These are phyloP conservation scores for Diacarnus erythraeanus DNA, from an alignment of 37 sponge, comb jelly and placozoan species.

Conservation along the genomic window DNA sequence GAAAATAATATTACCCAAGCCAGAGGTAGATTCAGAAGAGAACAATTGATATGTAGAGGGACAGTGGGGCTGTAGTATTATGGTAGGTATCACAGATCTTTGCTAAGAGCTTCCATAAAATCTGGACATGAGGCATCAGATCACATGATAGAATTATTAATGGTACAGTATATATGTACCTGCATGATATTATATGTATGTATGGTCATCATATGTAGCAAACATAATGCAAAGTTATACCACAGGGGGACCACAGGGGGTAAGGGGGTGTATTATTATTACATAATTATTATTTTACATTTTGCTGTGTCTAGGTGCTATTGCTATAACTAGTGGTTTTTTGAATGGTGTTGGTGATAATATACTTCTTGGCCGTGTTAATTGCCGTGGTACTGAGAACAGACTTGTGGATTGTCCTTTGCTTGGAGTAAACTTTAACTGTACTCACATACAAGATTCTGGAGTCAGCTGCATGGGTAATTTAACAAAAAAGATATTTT, in stretches of 20 bases:
- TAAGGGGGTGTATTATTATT: too few relatives aligned
- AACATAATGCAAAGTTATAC: constrained; percentile 2
- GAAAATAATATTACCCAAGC: too few relatives aligned
- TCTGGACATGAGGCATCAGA: constrained; percentile 20
- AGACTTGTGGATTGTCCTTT: not conserved
- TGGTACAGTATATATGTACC: too few relatives aligned
- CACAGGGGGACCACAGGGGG: constrained; percentile 22
- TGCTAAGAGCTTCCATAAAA: too few relatives aligned
- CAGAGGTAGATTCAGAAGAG: too few relatives aligned
- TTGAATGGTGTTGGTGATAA: not conserved
- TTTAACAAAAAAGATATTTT: too few relatives aligned
- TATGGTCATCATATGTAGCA: too few relatives aligned
- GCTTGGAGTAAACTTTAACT: not conserved
- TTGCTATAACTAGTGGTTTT: not conserved
- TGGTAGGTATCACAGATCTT: too few relatives aligned
- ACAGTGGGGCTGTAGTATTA: too few relatives aligned
- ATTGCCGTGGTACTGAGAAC: not conserved
- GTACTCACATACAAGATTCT: not conserved
- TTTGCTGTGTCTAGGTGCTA: not conserved
- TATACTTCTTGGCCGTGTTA: not conserved
- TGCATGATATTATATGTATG: too few relatives aligned
- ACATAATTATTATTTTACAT: too few relatives aligned
- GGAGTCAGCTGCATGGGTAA: not conserved
- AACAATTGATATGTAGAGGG: too few relatives aligned
- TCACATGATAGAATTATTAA: constrained; percentile 47